Evolutionary conservation across 2,113 vertebrate species (phyloP).

Genomic region (Dromiciops gliroides): DNA sequence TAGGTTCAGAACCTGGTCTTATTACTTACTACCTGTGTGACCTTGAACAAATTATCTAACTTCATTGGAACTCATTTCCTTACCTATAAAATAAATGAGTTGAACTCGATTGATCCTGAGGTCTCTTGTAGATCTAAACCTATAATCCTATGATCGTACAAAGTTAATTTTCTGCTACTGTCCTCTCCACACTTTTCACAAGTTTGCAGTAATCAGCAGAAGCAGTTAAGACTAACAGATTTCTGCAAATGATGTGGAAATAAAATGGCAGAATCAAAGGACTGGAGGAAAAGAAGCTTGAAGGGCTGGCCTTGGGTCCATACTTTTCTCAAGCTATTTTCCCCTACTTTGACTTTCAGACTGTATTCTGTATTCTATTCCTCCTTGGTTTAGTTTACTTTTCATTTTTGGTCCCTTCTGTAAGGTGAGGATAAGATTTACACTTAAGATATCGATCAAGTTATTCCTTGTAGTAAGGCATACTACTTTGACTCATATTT

Average conservation of each 20-base stretch:
- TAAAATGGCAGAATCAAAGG: not conserved
- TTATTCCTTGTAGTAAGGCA: not conserved
- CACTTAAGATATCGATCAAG: not conserved
- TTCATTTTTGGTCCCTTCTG: not conserved
- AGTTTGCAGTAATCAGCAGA: not conserved
- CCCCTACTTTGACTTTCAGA: not conserved
- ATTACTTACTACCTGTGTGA: not conserved
- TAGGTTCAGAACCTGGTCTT: not conserved
- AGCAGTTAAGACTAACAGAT: not conserved
- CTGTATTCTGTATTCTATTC: not conserved
- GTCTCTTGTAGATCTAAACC: not conserved
- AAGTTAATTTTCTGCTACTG: not conserved
- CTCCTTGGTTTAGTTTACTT: not conserved
- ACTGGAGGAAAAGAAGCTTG: no score
- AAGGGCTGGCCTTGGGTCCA: not conserved
- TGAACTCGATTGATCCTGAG: not conserved
- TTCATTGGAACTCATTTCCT: not conserved
- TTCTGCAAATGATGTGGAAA: not conserved
- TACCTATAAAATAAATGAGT: not conserved
- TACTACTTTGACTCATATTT: fast-evolving
- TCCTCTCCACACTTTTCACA: not conserved
- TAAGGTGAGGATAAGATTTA: not conserved
- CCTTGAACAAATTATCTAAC: not conserved
- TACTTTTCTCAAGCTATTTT: not conserved
- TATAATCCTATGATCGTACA: not conserved